Evolutionary conservation across 2,797 vertebrate species (phyloP).

Genomic region (Acipenser transmontanus): DNA sequence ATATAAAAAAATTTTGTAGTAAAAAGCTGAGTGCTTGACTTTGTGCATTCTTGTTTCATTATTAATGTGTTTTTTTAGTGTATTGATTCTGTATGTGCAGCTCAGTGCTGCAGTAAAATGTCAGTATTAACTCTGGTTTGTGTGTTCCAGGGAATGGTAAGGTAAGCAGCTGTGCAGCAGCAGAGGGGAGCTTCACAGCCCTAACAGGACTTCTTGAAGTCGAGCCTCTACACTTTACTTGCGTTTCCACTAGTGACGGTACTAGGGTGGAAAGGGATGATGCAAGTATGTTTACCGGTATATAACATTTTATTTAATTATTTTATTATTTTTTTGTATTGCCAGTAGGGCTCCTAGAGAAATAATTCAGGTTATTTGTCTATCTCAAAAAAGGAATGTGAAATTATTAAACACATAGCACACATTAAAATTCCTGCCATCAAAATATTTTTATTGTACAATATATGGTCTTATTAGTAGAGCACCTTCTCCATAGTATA

Average conservation of each 20-base stretch:
- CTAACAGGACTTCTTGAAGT: slow-evolving; percentile 94
- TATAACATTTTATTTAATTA: slow-evolving; percentile 47
- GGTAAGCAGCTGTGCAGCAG: slow-evolving; percentile 85
- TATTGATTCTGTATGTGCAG: too few relatives aligned
- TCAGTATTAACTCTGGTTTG: slow-evolving; percentile 8
- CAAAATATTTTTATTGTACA: too few relatives aligned
- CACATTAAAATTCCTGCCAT: too few relatives aligned
- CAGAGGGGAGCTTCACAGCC: slow-evolving; percentile 97
- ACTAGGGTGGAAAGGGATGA: slow-evolving; percentile 97
- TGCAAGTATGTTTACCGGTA: slow-evolving; percentile 98
- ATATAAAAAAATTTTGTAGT: too few relatives aligned
- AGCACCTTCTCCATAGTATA: too few relatives aligned
- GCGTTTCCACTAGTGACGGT: slow-evolving; percentile 96
- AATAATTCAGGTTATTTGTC: too few relatives aligned
- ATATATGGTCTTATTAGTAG: too few relatives aligned
- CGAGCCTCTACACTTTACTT: slow-evolving; percentile 95
- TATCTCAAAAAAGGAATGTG: not conserved
- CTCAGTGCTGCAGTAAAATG: not conserved
- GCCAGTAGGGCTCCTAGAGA: too few relatives aligned
- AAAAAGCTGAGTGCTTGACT: too few relatives aligned
- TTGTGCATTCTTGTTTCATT: too few relatives aligned
- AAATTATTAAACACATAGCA: too few relatives aligned
- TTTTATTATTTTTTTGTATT: slow-evolving; percentile 15
- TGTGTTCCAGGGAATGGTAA: slow-evolving; percentile 79
- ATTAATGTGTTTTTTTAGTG: too few relatives aligned